Base-by-base conservation (phyloP, 2,888 invertebrate species). In the Podabrus alpinus region DNA sequence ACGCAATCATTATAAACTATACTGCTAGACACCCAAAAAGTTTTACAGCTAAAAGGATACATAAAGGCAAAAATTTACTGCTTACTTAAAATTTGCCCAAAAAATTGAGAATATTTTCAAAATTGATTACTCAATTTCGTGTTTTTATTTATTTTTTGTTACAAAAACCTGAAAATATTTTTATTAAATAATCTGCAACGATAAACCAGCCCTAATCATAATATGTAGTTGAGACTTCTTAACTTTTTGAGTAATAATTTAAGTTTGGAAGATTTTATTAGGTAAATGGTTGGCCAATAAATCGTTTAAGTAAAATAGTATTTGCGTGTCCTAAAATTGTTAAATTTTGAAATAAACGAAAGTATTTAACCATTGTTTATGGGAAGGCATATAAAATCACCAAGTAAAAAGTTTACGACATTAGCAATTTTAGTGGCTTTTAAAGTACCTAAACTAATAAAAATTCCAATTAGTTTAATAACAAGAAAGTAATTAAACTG, bases 391-490 rank as follows among this genome's bases (percentile, higher is more conserved):
- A 64, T 64, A 64, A 64, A 64, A 64, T 64, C 62, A 64, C 19
- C 13, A 19, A 64, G 62, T 21, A 64, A 64, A 64, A 64, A 64
- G 62, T 64, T 64, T 64, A 64, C 16, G 62, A 21, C 21, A 19
- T 19, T 13, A 19, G 13, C 62, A 64, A 64, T 64, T 64, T 64
- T 64, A 64, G 62, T 19, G 21, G 73, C 59, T 59, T 73, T 66
- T 66, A 69, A 73, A 70, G 69, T 66, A 70, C 60, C 60, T 66
- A 66, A 70, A 59, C 60, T 69, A 73, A 73, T 73, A 73, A 73
- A 73, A 73, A 70, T 73, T 73, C 59, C 73, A 73, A 73, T 73
- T 73, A 73, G 70, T 73, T 69, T 69, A 70, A 73, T 73, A 73
- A 72, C 72, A 68, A 69, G 64, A 29, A 67, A 73, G 73, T 74